Base-by-base conservation (phyloP, 2,888 invertebrate genomes). In the Cosmopolites sordidus region DNA sequence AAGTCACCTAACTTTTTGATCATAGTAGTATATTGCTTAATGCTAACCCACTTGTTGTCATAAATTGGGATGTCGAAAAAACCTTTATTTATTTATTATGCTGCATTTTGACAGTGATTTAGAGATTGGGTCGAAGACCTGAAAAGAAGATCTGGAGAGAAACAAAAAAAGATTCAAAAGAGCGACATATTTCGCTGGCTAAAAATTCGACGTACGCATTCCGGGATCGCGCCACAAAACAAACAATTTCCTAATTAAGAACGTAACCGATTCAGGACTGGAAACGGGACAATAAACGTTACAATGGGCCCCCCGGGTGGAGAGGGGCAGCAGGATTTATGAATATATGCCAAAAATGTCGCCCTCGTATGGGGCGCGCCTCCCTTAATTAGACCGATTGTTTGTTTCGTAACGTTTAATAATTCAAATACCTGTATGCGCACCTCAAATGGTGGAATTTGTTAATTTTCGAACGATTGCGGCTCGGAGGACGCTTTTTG, bases 321-420 rank as follows among this genome's bases (percentile, higher is more conserved):
- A 8, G 9, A 5, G 9, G 16, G 4, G 16, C 40, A 53, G 56
- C 45, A 48, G 55, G 56, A 61, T 61, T 63, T 60, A 67, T 66
- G 65, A 65, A 67, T 65, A 64, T 63, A 65, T 65, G 60, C 65
- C 64, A 65, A 67, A 67, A 67, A 67, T 66, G 62, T 60, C 58
- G 60, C 41, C 57, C 58, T 58, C 61, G 58, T 58, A 58, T 59
- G 53, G 51, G 59, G 39, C 62, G 66, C 66, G 65, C 66, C 66
- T 53, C 60, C 67, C 68, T 67, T 67, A 66, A 68, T 68, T 68
- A 68, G 43, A 17, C 63, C 60, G 60, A 66, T 64, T 64, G 64
- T 64, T 54, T 53, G 59, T 62, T 62, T 65, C 67, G 65, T 66
- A 67, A 64, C 66, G 62, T 68, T 66, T 66, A 67, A 68, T 67